Conservation (phyloP, 2,888 invertebrate genomes). For the Lissocephala sabroskyi region DNA sequence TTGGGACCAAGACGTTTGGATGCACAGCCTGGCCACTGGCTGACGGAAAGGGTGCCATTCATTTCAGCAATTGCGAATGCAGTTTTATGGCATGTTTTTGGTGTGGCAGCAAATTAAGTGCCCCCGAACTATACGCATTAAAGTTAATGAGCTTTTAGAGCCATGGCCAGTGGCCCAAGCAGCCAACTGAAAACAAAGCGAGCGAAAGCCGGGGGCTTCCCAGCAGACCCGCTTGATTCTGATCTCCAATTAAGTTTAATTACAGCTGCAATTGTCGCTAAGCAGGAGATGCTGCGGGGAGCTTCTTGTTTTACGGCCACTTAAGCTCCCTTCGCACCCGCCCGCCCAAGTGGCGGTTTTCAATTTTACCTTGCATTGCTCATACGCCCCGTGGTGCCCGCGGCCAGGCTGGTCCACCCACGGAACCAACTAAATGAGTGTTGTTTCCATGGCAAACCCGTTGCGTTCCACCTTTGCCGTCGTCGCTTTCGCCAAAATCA, state of each 20-base stretch:
- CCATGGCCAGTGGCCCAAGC: background rate
- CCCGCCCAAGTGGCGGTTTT: constrained; percentile 13
- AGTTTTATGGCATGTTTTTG: constrained; percentile 56
- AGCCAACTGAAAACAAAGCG: no score
- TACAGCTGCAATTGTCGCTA: constrained; percentile 50
- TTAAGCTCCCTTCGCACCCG: background rate
- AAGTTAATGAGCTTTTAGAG: constrained; percentile 48
- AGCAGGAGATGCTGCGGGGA: constrained; percentile 16
- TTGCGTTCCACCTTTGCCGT: no score
- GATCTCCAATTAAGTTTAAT: constrained; percentile 56
- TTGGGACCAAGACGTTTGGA: no score
- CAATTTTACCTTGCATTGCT: constrained; percentile 38
- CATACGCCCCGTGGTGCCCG: constrained; percentile 35
- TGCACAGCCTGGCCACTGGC: no score
- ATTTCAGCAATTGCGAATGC: constrained; percentile 34
- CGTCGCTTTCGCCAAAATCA: constrained; percentile 13
- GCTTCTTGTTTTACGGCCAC: background rate
- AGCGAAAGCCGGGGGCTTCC: background rate
- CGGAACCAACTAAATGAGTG: constrained; percentile 8
- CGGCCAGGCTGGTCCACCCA: background rate
- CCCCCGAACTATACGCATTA: constrained; percentile 57
- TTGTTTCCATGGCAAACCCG: constrained; percentile 14
- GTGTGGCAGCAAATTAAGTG: constrained; percentile 49
- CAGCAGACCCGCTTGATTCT: constrained; percentile 18
- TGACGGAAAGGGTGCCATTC: constrained; percentile 14